Percentiles rank a stretch among this genome's conserved stretches.
These are phyloP conservation scores for Metridium senile DNA, from an alignment of 92 coral and sea anemone species.

Conservation along the genomic window DNA sequence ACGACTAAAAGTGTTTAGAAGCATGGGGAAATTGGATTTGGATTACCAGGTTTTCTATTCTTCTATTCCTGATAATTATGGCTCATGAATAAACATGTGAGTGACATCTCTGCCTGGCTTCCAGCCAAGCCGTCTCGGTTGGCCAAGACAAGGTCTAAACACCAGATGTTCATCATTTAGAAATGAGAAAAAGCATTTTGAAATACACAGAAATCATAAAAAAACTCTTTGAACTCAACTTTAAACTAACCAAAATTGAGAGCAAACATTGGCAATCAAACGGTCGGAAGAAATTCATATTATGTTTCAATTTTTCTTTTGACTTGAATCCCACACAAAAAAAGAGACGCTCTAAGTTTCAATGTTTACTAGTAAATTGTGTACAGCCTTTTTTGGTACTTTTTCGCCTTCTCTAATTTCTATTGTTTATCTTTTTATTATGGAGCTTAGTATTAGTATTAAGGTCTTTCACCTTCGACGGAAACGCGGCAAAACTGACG, in stretches of 20 bases:
- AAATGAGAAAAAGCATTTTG: background rate
- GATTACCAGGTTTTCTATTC: background rate
- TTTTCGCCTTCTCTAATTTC: background rate
- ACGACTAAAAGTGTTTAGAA: background rate
- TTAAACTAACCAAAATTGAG: background rate
- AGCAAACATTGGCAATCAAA: no score
- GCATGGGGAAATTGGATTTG: background rate
- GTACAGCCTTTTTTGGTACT: background rate
- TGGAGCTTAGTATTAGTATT: background rate
- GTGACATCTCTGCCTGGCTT: conserved; percentile 17
- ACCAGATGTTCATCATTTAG: background rate
- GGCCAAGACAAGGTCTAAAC: background rate
- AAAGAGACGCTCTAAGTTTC: no score
- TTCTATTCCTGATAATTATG: background rate
- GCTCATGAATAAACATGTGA: conserved; percentile 4
- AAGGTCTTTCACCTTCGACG: background rate
- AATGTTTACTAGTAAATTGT: no score
- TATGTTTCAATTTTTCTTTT: no score
- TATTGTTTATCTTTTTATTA: background rate
- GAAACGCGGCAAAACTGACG: background rate
- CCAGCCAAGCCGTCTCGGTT: conserved; percentile 10
- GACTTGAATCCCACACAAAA: no score
- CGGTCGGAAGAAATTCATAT: no score
- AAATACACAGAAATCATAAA: background rate
- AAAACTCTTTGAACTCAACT: background rate